phyloP scores from a whole-genome alignment of 2,113 vertebrate species.

The Oncorhynchus clarkii region DNA sequence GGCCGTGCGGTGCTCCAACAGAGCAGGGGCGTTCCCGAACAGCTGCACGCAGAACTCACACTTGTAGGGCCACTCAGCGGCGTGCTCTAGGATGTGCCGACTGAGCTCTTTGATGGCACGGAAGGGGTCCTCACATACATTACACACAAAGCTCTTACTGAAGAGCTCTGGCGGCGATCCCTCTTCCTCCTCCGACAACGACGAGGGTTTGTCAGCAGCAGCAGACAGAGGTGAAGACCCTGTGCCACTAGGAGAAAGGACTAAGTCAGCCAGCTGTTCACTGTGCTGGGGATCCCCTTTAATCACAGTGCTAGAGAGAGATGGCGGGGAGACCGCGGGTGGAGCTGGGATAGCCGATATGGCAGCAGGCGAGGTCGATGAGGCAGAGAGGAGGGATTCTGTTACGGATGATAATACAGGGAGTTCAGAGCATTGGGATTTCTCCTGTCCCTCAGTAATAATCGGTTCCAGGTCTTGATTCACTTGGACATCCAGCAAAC shows the following conservation, averaged over 20 bases:
- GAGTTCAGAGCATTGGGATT: slow-evolving; percentile 35
- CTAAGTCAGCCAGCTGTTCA: slow-evolving; percentile 24
- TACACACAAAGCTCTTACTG: slow-evolving; percentile 92
- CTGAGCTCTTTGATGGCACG: slow-evolving; percentile 93
- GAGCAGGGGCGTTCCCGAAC: slow-evolving; percentile 79
- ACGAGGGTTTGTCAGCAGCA: slow-evolving; percentile 30
- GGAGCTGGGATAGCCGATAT: slow-evolving; percentile 29
- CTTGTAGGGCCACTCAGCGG: slow-evolving; percentile 93
- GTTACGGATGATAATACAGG: slow-evolving; percentile 40
- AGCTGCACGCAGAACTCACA: slow-evolving; percentile 99
- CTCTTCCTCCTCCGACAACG: slow-evolving; percentile 9
- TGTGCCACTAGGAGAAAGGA: slow-evolving; percentile 14
- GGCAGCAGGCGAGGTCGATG: slow-evolving; percentile 41
- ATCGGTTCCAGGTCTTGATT: slow-evolving; percentile 40
- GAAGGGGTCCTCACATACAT: slow-evolving; percentile 92
- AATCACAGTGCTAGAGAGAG: slow-evolving; percentile 28
- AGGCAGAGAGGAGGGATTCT: slow-evolving; percentile 60
- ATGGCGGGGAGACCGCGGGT: neutral
- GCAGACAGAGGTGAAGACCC: slow-evolving; percentile 34
- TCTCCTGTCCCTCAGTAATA: slow-evolving; percentile 26
- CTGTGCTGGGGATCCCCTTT: slow-evolving; percentile 57
- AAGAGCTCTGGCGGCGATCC: slow-evolving; percentile 73
- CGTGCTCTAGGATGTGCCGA: slow-evolving; percentile 85
- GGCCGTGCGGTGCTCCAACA: slow-evolving; percentile 88
- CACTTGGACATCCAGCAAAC: slow-evolving; percentile 40